Base-by-base conservation (phyloP, 1,140 invertebrate species). In the Drosophila nannoptera region DNA sequence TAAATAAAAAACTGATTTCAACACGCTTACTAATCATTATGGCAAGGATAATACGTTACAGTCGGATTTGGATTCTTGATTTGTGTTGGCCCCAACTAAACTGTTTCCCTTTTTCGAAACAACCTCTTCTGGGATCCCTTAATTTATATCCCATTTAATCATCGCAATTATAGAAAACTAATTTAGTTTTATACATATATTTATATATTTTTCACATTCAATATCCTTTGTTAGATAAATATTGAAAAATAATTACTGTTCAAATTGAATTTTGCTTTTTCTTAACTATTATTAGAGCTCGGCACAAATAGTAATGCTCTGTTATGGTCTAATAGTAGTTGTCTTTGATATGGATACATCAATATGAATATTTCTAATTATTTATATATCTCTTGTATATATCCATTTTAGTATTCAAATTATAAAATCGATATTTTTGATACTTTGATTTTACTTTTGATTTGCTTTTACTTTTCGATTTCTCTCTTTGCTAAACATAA, bases 281-380 rank as follows among this genome's bases (percentile, higher is more conserved):
- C 65, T 67, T 67, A 61, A 54, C 31, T 33, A 12, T 61, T 46
- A 53, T 35, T 48, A 68, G 65, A 68, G 56, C 65, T 61, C 49
- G 65, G 65, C 65, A 68, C 58, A 68, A 54, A 48, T 70, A 49
- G 54, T 70, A 66, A 58, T 58, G 68, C 62, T 70, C 66, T 62
- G 40, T 70, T 70, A 70, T 42, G 40, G 12, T 35, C 62, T 70
- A 70, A 66, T 70, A 70, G 62, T 69, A 66, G 58, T 52, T 48
- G 14, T 61, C 54, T 68, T 69, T 61, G 55, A 61, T 67, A 62
- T 71, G 36, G 7, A 59, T 64, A 69, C 32, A 70, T 59, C 35
- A 48, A 46, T 60, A 63, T 69, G 66, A 55, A 48, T 50, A 69
- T 29, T 63, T 63, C 22, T 55, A 6, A 32, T 7, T 12, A 64